These are phyloP conservation scores for Euura saliciscinereae DNA, from an alignment of 1,140 invertebrate genomes.

Conservation along the genomic window DNA sequence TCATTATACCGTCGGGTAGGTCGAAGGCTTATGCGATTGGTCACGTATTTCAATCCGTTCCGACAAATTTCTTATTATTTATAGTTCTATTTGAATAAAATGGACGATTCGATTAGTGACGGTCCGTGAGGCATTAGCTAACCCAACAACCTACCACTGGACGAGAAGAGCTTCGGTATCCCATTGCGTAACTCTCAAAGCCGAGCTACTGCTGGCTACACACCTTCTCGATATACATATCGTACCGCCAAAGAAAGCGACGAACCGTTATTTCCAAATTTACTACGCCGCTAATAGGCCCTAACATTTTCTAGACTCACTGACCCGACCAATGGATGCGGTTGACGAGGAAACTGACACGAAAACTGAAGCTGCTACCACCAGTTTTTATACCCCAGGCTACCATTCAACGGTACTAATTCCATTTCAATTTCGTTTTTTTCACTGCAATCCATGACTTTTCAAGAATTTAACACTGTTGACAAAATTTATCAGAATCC, in stretches of 20 bases:
- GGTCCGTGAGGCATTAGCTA: not conserved
- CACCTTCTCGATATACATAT: not conserved
- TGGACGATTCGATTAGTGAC: slow-evolving; percentile 3
- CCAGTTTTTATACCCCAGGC: not conserved
- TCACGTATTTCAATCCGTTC: not conserved
- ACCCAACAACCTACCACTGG: not conserved
- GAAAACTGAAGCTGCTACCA: not conserved
- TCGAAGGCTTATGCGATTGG: not conserved
- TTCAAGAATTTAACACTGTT: no score
- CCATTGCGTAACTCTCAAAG: not conserved
- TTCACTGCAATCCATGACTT: no score
- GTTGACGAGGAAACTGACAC: not conserved
- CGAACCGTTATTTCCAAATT: not conserved
- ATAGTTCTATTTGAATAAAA: not conserved
- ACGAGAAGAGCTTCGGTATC: not conserved
- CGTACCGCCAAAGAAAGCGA: not conserved
- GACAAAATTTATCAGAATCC: no score
- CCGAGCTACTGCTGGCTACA: not conserved
- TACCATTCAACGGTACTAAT: not conserved
- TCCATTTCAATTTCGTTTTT: not conserved
- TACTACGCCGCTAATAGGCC: not conserved
- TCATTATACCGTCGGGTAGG: not conserved
- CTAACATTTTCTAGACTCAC: not conserved
- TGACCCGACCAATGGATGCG: not conserved
- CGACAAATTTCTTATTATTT: slow-evolving; percentile 1